A percentile compares a stretch with the other conserved stretches of the same genome.
phyloP scores from a whole-genome alignment of 1,140 invertebrate species.

The Uloborus diversus region DNA sequence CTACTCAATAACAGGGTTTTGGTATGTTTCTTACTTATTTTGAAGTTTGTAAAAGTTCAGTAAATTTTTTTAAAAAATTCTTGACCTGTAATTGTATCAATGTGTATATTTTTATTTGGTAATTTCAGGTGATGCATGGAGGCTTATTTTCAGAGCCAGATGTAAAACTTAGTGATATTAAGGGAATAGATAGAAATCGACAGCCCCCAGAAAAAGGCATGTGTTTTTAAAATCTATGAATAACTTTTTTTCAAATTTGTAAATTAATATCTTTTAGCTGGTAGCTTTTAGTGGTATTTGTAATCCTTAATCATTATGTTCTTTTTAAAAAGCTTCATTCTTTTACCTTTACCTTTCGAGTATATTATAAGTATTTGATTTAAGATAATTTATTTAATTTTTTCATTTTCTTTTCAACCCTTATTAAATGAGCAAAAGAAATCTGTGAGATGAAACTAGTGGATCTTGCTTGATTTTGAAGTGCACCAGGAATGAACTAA shows the following conservation, averaged over 20 bases:
- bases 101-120: not conserved
- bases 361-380: too few relatives aligned
- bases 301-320: too few relatives aligned
- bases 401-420: too few relatives aligned
- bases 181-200: conserved; percentile 86
- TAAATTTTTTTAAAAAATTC: not conserved
- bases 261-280: not conserved
- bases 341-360: too few relatives aligned
- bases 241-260: not conserved
- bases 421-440: too few relatives aligned
- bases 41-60: not conserved
- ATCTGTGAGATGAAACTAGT: too few relatives aligned
- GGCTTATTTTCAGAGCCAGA: conserved; percentile 89
- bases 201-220: conserved; percentile 96
- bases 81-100: not conserved
- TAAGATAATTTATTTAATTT: too few relatives aligned
- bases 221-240: too few relatives aligned
- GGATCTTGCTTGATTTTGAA: too few relatives aligned
- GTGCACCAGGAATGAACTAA: too few relatives aligned
- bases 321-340: too few relatives aligned
- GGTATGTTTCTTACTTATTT: conserved; percentile 69
- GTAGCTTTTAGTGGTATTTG: too few relatives aligned
- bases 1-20: conserved; percentile 92
- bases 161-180: conserved; percentile 90
- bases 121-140: conserved; percentile 86